A percentile compares a stretch with the other conserved stretches of the same genome.
These are phyloP conservation scores for Corythaixoides concolor DNA, from an alignment of 2,113 vertebrate genomes.

Conservation along the genomic window DNA sequence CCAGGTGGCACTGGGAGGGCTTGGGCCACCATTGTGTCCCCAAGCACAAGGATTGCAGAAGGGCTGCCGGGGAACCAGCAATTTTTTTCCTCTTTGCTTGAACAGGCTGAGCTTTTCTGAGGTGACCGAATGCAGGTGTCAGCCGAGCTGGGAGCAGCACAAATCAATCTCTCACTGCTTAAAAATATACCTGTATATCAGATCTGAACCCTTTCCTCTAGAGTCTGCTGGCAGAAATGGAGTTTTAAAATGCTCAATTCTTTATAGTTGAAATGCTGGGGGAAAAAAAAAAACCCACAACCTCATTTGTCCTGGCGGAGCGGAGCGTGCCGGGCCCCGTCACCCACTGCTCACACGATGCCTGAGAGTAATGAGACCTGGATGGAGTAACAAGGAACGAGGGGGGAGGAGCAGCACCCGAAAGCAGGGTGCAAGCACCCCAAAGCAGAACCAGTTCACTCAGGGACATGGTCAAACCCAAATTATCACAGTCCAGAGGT, in stretches of 20 bases:
- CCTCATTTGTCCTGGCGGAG: slow-evolving; percentile 51
- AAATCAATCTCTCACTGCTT: slow-evolving; percentile 58
- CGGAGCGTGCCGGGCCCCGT: neutral
- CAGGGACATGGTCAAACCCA: neutral
- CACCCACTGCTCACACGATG: neutral
- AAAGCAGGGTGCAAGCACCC: neutral
- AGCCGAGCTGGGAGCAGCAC: slow-evolving; percentile 19
- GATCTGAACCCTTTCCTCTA: slow-evolving; percentile 52
- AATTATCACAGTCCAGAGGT: neutral
- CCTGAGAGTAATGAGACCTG: neutral
- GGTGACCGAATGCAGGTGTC: slow-evolving; percentile 31
- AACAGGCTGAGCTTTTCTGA: slow-evolving; percentile 6
- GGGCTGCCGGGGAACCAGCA: neutral
- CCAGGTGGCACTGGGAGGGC: neutral
- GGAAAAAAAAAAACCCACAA: neutral
- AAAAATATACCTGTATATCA: slow-evolving; percentile 44
- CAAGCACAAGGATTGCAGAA: neutral
- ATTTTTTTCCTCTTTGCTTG: slow-evolving; percentile 25
- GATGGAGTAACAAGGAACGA: neutral
- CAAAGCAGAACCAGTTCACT: neutral
- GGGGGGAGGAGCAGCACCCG: neutral
- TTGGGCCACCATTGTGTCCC: neutral
- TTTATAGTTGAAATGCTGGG: slow-evolving; percentile 66
- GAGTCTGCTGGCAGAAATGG: slow-evolving; percentile 59
- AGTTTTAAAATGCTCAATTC: slow-evolving; percentile 69